Evolutionary conservation across 2,797 vertebrate genomes (phyloP).

Genomic region (Sardinella longiceps): DNA sequence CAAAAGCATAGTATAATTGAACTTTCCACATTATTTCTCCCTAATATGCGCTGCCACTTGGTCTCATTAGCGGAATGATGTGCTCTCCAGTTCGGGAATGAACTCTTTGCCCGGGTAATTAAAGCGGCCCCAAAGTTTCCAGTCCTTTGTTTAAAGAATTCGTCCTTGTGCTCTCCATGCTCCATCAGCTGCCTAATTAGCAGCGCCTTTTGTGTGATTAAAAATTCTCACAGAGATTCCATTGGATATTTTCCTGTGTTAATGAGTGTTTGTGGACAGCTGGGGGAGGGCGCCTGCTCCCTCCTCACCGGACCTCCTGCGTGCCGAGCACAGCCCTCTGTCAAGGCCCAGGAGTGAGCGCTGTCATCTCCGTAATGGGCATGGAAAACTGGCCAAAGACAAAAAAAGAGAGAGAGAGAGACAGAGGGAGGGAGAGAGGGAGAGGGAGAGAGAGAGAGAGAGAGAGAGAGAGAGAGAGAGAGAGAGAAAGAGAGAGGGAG

Average conservation of each 20-base stretch:
- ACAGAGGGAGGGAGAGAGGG: not conserved
- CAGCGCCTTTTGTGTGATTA: constrained; percentile 95
- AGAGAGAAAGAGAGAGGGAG: not conserved
- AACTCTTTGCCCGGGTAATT: constrained; percentile 99
- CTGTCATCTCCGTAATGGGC: constrained; percentile 96
- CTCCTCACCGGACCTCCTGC: constrained; percentile 89
- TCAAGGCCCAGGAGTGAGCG: constrained; percentile 97
- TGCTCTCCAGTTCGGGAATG: constrained; percentile 99
- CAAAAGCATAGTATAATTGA: constrained; percentile 87
- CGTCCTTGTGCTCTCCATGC: constrained; percentile 99
- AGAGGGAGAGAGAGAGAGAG: not conserved
- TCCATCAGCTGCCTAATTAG: constrained; percentile 99
- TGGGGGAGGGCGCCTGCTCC: constrained; percentile 89
- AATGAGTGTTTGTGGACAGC: constrained; percentile 99
- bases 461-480: not conserved
- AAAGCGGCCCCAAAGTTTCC: constrained; percentile 99
- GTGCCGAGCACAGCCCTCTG: constrained; percentile 93
- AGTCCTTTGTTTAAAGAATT: constrained; percentile 99
- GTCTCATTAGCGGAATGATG: constrained; percentile 97
- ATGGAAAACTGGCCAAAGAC: constrained; percentile 95
- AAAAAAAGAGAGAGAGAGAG: constrained; percentile 45
- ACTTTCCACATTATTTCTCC: constrained; percentile 87
- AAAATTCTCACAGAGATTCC: constrained; percentile 99
- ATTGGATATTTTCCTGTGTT: constrained; percentile 98
- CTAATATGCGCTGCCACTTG: constrained; percentile 89